phyloP scores from a whole-genome alignment of 2,888 invertebrate genomes.

The Epistrophella euchroma region DNA sequence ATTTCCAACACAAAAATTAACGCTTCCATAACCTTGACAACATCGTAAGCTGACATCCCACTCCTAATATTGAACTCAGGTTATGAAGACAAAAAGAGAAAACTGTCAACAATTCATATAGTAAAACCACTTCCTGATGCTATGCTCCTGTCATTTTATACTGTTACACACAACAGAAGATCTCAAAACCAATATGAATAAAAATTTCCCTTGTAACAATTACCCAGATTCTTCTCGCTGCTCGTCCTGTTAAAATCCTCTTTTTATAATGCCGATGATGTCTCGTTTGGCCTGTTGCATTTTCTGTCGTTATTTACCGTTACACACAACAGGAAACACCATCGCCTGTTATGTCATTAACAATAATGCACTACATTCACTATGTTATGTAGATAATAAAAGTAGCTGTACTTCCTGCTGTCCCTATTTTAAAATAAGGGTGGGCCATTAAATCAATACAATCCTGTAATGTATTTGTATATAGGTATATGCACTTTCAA shows the following conservation, averaged over 20 bases:
- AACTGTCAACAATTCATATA: neutral
- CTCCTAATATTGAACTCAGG: neutral
- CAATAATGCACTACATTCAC: constrained; percentile 29
- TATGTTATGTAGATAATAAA: constrained; percentile 12
- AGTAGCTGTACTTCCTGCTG: constrained; percentile 15
- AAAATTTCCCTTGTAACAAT: constrained; percentile 48
- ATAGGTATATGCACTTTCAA: neutral
- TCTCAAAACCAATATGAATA: constrained; percentile 31
- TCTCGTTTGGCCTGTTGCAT: constrained; percentile 39
- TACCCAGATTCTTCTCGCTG: constrained; percentile 31
- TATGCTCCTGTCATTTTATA: constrained; percentile 12
- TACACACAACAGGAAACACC: constrained; percentile 54
- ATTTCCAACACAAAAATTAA: neutral
- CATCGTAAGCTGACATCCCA: neutral
- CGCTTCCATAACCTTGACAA: neutral
- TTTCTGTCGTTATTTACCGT: constrained; percentile 55
- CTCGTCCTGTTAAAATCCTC: constrained; percentile 31
- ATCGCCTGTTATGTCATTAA: constrained; percentile 51
- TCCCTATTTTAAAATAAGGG: neutral
- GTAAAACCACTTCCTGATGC: neutral
- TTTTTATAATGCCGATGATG: constrained; percentile 16
- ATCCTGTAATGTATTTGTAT: neutral
- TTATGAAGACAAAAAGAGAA: neutral
- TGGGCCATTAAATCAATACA: neutral
- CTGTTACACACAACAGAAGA: constrained; percentile 1